Evolutionary conservation across 1,140 invertebrate species (phyloP).

Genomic region (Lucilia cuprina): DNA sequence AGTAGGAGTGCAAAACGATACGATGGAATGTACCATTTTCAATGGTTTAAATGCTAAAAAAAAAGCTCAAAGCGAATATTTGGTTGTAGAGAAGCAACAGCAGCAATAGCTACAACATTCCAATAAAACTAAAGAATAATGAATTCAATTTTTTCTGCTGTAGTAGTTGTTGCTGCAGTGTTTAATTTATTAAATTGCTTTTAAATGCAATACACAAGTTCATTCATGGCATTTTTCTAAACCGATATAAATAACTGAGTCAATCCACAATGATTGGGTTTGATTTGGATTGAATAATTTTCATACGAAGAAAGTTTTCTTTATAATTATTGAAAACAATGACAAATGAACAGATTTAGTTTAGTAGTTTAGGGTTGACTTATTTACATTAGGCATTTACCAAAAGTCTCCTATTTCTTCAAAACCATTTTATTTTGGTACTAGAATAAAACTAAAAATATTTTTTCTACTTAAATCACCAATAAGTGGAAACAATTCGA

Average conservation of each 20-base stretch:
- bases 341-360: too few species aligned
- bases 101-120: neutral
- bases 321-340: too few species aligned
- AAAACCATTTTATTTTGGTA: too few species aligned
- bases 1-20: neutral
- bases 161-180: neutral
- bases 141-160: neutral
- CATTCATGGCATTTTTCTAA: neutral
- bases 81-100: neutral
- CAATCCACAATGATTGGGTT: neutral
- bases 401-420: too few species aligned
- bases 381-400: too few species aligned
- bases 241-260: neutral
- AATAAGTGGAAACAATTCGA: too few species aligned
- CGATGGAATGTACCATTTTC: neutral
- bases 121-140: neutral
- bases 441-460: too few species aligned
- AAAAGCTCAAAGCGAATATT: neutral
- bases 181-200: neutral
- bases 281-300: too few species aligned
- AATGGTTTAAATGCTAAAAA: neutral
- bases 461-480: too few species aligned
- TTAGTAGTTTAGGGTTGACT: too few species aligned
- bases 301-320: too few species aligned
- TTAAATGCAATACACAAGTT: neutral